Evolutionary conservation across 2,797 vertebrate genomes (phyloP).

Genomic region (Crenuchus spilurus): DNA sequence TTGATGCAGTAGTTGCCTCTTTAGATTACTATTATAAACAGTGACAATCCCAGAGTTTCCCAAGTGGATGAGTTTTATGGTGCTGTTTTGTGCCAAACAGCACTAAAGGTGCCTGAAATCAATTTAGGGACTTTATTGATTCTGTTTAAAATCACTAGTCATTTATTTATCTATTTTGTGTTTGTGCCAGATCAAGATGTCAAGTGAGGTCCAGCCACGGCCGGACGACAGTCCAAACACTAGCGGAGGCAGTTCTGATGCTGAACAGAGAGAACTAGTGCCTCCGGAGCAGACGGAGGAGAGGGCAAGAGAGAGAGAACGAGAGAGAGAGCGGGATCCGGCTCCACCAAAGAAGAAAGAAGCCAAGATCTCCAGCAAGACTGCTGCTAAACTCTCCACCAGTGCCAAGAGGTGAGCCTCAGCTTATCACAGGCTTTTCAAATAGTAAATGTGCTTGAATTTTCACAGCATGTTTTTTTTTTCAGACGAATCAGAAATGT

Average conservation of each 20-base stretch:
- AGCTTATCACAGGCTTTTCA: constrained; percentile 73
- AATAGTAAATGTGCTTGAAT: background rate
- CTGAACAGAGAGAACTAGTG: constrained; percentile 91
- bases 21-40: background rate
- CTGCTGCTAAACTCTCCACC: constrained; percentile 96
- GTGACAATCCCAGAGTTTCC: background rate
- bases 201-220: constrained; percentile 92
- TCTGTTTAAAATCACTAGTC: no score
- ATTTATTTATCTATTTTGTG: background rate
- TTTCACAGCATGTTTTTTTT: no score
- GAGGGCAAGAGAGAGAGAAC: constrained; percentile 73
- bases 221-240: constrained; percentile 98
- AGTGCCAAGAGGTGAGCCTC: constrained; percentile 94
- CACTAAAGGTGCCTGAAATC: background rate
- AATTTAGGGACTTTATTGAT: no score
- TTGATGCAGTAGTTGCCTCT: no score
- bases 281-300: constrained; percentile 81
- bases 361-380: constrained; percentile 98
- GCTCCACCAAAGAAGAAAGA: constrained; percentile 98
- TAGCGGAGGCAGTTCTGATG: constrained; percentile 97
- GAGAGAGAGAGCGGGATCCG: constrained; percentile 87
- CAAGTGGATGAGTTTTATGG: background rate
- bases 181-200: constrained; percentile 78
- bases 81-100: background rate
- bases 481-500: no score